phyloP scores from a whole-genome alignment of 1,140 invertebrate genomes.

The Sycophila sp. region DNA sequence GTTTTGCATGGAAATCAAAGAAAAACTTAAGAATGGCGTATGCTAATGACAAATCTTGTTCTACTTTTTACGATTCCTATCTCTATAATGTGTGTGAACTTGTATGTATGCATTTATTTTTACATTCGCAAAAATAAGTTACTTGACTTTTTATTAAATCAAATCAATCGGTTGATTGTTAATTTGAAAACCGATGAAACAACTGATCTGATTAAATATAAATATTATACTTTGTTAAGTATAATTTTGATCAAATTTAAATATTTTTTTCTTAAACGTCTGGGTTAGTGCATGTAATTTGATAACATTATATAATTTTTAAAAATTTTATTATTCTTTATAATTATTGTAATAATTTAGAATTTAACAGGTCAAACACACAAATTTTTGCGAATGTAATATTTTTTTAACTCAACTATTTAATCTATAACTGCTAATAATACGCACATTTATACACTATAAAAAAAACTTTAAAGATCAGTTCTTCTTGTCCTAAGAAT shows the following conservation, averaged over 20 bases:
- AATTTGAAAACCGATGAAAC: too few species aligned
- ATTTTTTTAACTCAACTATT: background rate
- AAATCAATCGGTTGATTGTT: too few species aligned
- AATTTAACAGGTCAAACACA: too few species aligned
- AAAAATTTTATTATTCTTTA: background rate
- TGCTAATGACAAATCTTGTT: background rate
- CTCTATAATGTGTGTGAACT: background rate
- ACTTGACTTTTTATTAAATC: background rate
- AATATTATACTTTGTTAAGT: background rate
- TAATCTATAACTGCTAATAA: slow-evolving; percentile 5
- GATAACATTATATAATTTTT: too few species aligned
- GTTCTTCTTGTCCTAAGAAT: slow-evolving; percentile 26
- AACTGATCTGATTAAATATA: too few species aligned
- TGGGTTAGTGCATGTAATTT: too few species aligned
- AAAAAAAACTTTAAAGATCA: background rate
- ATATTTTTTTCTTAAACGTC: too few species aligned
- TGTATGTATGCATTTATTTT: background rate
- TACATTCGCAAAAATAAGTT: background rate
- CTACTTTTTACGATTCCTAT: background rate
- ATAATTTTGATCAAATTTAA: too few species aligned
- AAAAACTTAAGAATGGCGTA: background rate
- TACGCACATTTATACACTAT: background rate
- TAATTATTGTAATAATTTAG: too few species aligned
- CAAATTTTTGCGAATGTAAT: background rate
- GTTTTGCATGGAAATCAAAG: slow-evolving; percentile 28